Percentiles rank a stretch among this genome's conserved stretches.
Conservation (phyloP, 2,113 vertebrate species). For the Suncus etruscus region DNA sequence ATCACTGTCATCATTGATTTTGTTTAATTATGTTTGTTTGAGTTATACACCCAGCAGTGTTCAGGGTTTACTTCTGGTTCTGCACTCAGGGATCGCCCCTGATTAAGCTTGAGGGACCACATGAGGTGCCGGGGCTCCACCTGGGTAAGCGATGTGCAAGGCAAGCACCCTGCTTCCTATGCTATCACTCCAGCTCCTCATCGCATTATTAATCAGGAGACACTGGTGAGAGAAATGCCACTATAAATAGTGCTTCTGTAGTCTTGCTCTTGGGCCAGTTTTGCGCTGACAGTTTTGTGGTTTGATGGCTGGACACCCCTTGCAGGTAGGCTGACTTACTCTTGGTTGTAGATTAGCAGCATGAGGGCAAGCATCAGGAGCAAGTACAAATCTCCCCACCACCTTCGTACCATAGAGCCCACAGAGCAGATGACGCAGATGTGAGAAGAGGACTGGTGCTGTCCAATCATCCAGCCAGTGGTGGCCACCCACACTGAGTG, state of each 20-base stretch:
- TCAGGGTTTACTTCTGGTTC: no score
- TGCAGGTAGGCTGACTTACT: background rate
- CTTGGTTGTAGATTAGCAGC: background rate
- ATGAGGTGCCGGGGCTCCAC: no score
- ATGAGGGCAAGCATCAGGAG: background rate
- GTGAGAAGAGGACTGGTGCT: background rate
- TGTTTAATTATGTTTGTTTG: no score
- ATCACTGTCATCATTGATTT: no score
- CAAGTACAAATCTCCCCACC: background rate
- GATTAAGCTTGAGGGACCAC: no score
- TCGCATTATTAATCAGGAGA: background rate
- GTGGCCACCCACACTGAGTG: background rate
- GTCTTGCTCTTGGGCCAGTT: background rate
- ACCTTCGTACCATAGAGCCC: background rate
- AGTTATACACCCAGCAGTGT: no score
- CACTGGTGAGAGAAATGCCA: background rate
- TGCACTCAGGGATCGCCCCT: no score
- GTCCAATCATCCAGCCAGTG: background rate
- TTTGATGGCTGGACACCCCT: background rate
- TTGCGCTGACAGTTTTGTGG: background rate
- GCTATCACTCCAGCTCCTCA: no score
- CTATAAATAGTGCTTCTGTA: slow-evolving; percentile 3
- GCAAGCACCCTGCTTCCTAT: no score
- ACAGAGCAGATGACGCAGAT: background rate
- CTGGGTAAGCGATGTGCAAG: no score